These are phyloP conservation scores for Antitype chi DNA, from an alignment of 2,888 invertebrate genomes.

Conservation along the genomic window DNA sequence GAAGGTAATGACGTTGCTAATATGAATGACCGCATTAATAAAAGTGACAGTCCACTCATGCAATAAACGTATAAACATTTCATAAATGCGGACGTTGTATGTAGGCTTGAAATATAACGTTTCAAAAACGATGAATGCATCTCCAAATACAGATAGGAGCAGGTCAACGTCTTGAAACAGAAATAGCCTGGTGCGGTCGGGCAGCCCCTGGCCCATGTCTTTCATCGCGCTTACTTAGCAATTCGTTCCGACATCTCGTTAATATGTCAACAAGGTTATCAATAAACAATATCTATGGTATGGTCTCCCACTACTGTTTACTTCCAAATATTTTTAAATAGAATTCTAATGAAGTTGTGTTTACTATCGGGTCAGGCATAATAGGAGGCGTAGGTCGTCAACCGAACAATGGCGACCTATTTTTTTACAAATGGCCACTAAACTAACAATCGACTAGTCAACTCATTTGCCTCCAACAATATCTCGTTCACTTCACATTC, in stretches of 20 bases:
- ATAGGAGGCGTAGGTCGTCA: conserved; percentile 78
- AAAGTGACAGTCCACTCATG: conserved; percentile 45
- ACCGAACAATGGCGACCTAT: conserved; percentile 82
- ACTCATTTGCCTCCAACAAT: conserved; percentile 82
- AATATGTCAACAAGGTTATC: conserved; percentile 88
- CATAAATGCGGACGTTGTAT: conserved; percentile 45
- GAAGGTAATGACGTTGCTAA: conserved; percentile 62
- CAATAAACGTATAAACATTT: conserved; percentile 28
- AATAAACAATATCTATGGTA: conserved; percentile 77
- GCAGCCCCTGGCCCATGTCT: conserved; percentile 84
- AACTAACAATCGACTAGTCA: conserved; percentile 82
- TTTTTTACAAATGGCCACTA: conserved; percentile 80
- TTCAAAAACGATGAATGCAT: conserved; percentile 75
- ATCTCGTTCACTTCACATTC: conserved; percentile 78
- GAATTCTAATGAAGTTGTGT: conserved; percentile 65
- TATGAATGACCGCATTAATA: conserved; percentile 53
- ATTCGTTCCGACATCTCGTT: conserved; percentile 85
- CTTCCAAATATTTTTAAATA: conserved; percentile 70
- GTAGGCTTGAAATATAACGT: conserved; percentile 53
- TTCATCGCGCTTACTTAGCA: conserved; percentile 83
- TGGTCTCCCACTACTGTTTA: conserved; percentile 76
- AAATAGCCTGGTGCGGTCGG: conserved; percentile 83
- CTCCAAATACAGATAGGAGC: conserved; percentile 73
- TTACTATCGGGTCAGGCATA: conserved; percentile 66
- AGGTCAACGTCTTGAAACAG: conserved; percentile 87